Percentiles rank a stretch among this genome's conserved stretches.
These are phyloP conservation scores for Artibeus lituratus DNA, from an alignment of 2,797 vertebrate genomes.

Conservation along the genomic window DNA sequence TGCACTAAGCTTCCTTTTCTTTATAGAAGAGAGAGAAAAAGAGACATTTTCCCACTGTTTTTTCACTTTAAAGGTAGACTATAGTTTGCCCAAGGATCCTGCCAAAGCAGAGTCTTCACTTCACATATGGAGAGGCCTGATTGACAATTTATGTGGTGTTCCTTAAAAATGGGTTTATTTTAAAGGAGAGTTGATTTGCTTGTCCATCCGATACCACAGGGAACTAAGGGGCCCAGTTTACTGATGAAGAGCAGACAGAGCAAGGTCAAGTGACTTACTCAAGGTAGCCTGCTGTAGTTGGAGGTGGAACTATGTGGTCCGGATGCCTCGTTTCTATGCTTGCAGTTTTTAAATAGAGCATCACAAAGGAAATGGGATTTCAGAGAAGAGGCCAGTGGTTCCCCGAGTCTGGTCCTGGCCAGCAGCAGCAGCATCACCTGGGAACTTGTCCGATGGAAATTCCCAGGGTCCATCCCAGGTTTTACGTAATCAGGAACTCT, in stretches of 20 bases:
- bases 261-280: not conserved
- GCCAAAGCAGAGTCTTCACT: slow-evolving; percentile 1
- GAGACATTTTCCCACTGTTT: not conserved
- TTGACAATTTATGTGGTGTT: not conserved
- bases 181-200: not conserved
- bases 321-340: not conserved
- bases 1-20: not conserved
- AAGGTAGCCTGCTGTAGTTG: not conserved
- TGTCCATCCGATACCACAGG: not conserved
- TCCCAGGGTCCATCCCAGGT: not conserved
- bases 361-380: not conserved
- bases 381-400: not conserved
- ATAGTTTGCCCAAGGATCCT: not conserved
- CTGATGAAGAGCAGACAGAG: not conserved
- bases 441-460: not conserved
- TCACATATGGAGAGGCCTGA: not conserved
- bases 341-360: not conserved
- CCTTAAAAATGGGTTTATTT: not conserved
- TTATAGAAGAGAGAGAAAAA: not conserved
- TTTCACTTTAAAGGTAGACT: slow-evolving; percentile 7
- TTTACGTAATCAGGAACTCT: not conserved
- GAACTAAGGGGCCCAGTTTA: not conserved
- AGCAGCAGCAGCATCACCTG: not conserved
- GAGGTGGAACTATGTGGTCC: not conserved
- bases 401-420: not conserved